These are phyloP conservation scores for Turnix velox DNA, from an alignment of 2,113 vertebrate species.

Conservation along the genomic window DNA sequence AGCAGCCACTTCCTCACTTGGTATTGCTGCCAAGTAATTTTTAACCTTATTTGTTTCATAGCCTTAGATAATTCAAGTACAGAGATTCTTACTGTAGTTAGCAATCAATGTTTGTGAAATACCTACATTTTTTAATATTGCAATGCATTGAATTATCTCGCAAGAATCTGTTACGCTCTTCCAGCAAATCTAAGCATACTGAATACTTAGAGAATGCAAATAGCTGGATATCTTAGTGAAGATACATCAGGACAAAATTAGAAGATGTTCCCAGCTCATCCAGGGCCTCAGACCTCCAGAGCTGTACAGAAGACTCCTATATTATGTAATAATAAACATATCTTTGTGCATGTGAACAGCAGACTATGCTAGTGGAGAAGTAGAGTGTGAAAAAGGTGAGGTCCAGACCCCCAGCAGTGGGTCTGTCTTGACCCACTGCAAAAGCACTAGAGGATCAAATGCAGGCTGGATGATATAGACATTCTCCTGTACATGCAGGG, in stretches of 20 bases:
- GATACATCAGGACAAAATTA: background rate
- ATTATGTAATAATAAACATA: background rate
- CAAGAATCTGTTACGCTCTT: background rate
- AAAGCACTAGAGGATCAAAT: accelerated
- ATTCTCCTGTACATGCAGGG: background rate
- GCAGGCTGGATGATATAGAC: background rate
- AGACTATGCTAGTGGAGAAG: background rate
- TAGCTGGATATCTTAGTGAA: background rate
- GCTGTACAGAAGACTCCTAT: background rate
- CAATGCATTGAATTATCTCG: background rate
- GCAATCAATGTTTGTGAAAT: background rate
- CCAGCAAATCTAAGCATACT: background rate
- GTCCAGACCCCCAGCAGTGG: background rate
- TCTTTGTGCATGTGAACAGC: background rate
- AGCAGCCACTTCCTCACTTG: background rate
- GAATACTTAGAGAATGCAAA: background rate
- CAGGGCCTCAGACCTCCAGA: background rate
- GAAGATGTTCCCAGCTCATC: background rate
- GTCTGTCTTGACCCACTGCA: background rate
- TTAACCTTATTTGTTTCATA: background rate
- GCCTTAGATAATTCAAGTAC: background rate
- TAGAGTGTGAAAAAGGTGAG: background rate
- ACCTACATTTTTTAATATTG: background rate
- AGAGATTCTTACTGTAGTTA: background rate
- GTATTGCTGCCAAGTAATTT: background rate